These are phyloP conservation scores for Eumerus sabulonum DNA, from an alignment of 2,888 invertebrate species.

Conservation along the genomic window DNA sequence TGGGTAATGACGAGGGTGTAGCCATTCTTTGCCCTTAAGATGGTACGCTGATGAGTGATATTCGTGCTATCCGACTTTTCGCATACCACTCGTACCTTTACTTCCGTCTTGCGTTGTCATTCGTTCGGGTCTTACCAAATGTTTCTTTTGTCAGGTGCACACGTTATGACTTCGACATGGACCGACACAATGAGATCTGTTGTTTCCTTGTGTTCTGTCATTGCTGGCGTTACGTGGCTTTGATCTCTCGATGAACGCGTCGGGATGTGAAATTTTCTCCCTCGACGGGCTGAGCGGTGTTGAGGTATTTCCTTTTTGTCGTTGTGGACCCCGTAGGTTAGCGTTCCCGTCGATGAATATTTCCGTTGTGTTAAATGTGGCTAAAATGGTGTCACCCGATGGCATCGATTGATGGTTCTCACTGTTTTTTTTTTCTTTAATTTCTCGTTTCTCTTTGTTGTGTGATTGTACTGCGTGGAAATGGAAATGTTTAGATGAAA, in stretches of 20 bases:
- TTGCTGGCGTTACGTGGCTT: slow-evolving; percentile 39
- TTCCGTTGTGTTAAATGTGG: slow-evolving; percentile 67
- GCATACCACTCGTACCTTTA: slow-evolving; percentile 5
- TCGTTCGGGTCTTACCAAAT: slow-evolving; percentile 29
- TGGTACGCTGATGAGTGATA: slow-evolving; percentile 40
- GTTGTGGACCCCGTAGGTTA: background rate
- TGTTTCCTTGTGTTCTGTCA: slow-evolving; percentile 30
- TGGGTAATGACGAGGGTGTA: too few relatives aligned
- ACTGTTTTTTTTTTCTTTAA: slow-evolving; percentile 9
- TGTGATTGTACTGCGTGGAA: background rate
- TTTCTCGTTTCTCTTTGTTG: slow-evolving; percentile 7
- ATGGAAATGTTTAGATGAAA: slow-evolving; percentile 49
- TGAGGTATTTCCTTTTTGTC: slow-evolving; percentile 3
- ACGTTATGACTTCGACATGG: slow-evolving; percentile 36
- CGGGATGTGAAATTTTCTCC: slow-evolving; percentile 31
- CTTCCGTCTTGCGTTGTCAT: too few relatives aligned
- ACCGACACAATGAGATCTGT: slow-evolving; percentile 38
- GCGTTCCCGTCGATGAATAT: slow-evolving; percentile 46
- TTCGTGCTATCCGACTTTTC: slow-evolving; percentile 36
- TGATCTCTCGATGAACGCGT: slow-evolving; percentile 55
- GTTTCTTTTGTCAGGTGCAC: slow-evolving; percentile 27
- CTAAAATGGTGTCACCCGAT: slow-evolving; percentile 63
- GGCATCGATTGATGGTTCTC: slow-evolving; percentile 50
- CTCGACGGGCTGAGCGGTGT: slow-evolving; percentile 11
- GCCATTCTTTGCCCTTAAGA: slow-evolving; percentile 20